Conservation (phyloP, 2,113 vertebrate genomes). For the Hemiscyllium ocellatum region DNA sequence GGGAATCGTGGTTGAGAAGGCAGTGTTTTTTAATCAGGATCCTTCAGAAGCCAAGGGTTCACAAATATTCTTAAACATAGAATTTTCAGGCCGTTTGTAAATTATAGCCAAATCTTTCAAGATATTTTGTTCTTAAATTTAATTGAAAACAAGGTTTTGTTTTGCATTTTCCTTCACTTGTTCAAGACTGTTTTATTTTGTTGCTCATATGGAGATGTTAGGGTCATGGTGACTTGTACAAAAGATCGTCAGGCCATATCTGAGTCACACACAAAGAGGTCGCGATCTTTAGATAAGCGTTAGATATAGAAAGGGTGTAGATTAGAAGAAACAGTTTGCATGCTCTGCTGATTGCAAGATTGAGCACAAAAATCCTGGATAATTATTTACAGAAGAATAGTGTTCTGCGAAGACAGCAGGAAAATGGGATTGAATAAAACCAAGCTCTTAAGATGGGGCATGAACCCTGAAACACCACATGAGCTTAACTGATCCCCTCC, state of each 20-base stretch:
- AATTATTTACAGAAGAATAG: background rate
- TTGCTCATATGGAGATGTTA: background rate
- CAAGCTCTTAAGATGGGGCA: background rate
- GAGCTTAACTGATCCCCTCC: background rate
- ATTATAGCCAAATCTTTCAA: background rate
- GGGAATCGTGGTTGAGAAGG: background rate
- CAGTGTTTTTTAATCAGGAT: background rate
- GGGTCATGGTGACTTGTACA: background rate
- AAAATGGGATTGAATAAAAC: background rate
- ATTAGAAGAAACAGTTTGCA: background rate
- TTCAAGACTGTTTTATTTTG: background rate
- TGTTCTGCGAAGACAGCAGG: background rate
- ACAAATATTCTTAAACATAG: background rate
- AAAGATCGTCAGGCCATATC: background rate
- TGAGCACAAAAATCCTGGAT: background rate
- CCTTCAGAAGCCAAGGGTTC: too few relatives aligned
- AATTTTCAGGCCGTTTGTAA: background rate
- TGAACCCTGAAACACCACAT: too few relatives aligned
- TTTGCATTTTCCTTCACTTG: background rate
- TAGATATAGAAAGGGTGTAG: background rate
- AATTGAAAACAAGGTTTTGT: background rate
- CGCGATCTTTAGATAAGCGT: background rate
- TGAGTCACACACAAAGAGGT: background rate
- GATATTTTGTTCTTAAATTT: background rate
- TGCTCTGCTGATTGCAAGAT: background rate